These are phyloP conservation scores for Oasisia sp. DNA, from an alignment of 2,888 invertebrate genomes.

Conservation along the genomic window DNA sequence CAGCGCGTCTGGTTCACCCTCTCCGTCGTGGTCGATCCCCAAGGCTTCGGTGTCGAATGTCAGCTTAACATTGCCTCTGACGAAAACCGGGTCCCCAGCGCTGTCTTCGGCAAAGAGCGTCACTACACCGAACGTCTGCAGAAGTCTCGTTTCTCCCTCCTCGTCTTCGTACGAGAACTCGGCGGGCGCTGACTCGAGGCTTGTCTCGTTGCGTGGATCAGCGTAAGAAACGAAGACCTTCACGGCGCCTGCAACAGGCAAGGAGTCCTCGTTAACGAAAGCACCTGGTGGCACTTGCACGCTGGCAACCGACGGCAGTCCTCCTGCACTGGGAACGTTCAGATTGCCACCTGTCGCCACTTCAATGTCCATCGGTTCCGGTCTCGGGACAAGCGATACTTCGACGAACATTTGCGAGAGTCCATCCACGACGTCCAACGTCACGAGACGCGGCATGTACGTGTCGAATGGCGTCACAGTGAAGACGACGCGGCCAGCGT, in stretches of 20 bases:
- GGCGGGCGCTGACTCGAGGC: not conserved
- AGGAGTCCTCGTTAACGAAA: not conserved
- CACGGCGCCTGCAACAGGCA: not conserved
- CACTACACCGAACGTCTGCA: not conserved
- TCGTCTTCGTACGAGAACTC: not conserved
- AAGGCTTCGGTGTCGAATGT: not conserved
- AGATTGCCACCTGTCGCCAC: not conserved
- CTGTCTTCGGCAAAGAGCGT: not conserved
- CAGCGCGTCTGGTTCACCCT: not conserved
- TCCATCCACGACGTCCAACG: constrained; percentile 9
- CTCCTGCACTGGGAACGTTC: not conserved
- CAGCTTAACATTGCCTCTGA: not conserved
- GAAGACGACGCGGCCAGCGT: not conserved
- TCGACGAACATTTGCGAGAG: constrained; percentile 1
- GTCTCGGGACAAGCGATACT: not conserved
- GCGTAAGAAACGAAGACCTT: not conserved
- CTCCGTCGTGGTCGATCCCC: not conserved
- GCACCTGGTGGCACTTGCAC: not conserved
- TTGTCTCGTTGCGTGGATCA: not conserved
- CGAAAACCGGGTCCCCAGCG: not conserved
- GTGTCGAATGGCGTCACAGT: not conserved
- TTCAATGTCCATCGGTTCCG: not conserved
- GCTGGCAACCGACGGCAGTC: not conserved
- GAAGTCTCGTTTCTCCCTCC: not conserved
- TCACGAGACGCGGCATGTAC: not conserved